These are phyloP conservation scores for Hippolais icterina DNA, from an alignment of 2,113 vertebrate species.

Conservation along the genomic window DNA sequence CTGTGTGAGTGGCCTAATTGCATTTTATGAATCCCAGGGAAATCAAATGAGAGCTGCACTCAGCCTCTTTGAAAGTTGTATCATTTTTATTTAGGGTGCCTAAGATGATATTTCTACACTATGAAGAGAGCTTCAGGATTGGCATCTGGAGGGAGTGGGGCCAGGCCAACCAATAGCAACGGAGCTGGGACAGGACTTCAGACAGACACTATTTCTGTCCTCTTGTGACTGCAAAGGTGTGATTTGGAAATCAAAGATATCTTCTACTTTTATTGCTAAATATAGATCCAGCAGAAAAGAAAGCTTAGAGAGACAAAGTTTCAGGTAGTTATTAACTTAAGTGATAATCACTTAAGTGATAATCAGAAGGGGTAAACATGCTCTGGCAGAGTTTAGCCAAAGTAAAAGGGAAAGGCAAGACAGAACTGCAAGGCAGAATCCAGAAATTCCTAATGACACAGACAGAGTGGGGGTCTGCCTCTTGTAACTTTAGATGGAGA, in stretches of 20 bases:
- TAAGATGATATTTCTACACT: background rate
- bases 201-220: background rate
- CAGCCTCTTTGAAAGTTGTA: background rate
- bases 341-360: background rate
- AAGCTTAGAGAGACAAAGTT: background rate
- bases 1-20: background rate
- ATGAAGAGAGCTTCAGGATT: background rate
- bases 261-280: background rate
- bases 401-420: background rate
- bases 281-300: background rate
- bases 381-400: background rate
- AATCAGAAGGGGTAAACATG: background rate
- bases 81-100: background rate
- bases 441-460: background rate
- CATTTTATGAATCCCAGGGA: background rate
- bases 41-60: background rate
- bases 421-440: background rate
- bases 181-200: background rate
- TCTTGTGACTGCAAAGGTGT: background rate
- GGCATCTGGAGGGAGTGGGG: background rate
- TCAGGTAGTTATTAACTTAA: background rate
- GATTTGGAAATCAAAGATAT: background rate
- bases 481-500: background rate
- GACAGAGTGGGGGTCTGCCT: background rate
- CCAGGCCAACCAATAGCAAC: background rate